Conservation (phyloP, 2,797 vertebrate genomes). For the Eulemur coronatus region DNA sequence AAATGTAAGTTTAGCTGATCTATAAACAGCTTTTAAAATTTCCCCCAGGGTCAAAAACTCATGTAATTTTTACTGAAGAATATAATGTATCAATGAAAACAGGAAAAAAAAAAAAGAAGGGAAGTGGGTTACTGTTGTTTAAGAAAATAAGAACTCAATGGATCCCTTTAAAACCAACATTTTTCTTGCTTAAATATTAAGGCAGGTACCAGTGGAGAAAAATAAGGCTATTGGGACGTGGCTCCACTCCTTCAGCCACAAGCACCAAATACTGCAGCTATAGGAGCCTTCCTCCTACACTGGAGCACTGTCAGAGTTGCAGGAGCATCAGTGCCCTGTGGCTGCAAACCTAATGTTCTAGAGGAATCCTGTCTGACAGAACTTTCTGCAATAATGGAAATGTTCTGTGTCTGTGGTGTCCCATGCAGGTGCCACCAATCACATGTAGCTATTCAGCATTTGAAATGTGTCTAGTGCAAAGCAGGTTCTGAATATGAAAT, state of each 20-base stretch:
- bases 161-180: constrained; percentile 78
- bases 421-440: background rate
- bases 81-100: constrained; percentile 78
- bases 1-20: constrained; percentile 37
- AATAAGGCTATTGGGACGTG: background rate
- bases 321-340: background rate
- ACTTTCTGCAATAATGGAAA: background rate
- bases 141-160: constrained; percentile 81
- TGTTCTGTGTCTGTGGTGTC: background rate
- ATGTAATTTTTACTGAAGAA: constrained; percentile 78
- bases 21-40: constrained; percentile 69
- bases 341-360: background rate
- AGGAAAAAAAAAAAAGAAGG: constrained; percentile 53
- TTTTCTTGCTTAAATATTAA: constrained; percentile 79
- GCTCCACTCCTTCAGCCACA: background rate
- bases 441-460: background rate
- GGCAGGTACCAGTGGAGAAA: background rate
- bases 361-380: background rate
- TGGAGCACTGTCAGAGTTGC: background rate
- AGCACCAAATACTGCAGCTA: background rate
- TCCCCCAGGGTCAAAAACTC: constrained; percentile 63
- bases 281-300: fast-evolving
- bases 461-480: background rate
- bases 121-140: constrained; percentile 74
- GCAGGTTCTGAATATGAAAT: background rate